Evolutionary conservation across 2,888 invertebrate species (phyloP).

Genomic region (Omphaloscelis lunosa): DNA sequence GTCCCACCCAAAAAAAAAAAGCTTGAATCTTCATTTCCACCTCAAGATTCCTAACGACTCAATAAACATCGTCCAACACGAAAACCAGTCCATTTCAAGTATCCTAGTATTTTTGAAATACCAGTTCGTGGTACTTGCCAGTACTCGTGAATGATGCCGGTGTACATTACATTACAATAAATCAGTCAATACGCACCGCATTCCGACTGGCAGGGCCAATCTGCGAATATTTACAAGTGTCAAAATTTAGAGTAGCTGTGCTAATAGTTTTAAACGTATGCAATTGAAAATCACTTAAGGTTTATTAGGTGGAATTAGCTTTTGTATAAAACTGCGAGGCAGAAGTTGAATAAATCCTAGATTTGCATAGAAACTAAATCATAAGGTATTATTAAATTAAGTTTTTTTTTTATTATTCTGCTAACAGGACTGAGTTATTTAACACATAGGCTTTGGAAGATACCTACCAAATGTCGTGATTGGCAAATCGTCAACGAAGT

Average conservation of each 20-base stretch:
- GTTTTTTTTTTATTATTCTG: slow-evolving; percentile 2
- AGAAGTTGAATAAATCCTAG: slow-evolving; percentile 1
- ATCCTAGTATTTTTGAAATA: slow-evolving; percentile 35
- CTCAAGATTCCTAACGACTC: slow-evolving; percentile 1
- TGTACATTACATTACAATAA: slow-evolving; percentile 77
- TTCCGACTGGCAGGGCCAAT: slow-evolving; percentile 74
- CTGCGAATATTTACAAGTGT: slow-evolving; percentile 57
- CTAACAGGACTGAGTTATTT: slow-evolving; percentile 13
- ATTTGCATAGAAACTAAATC: slow-evolving; percentile 19
- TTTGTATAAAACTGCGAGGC: background rate
- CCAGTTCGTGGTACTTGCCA: slow-evolving; percentile 19
- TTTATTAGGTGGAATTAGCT: slow-evolving; percentile 10
- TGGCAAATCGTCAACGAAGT: slow-evolving; percentile 13
- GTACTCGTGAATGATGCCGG: slow-evolving; percentile 33
- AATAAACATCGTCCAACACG: background rate
- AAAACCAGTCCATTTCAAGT: slow-evolving; percentile 20
- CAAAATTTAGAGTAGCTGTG: background rate
- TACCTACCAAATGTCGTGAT: background rate
- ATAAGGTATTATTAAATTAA: slow-evolving; percentile 2
- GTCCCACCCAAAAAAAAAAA: too few relatives aligned
- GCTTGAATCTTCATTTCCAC: background rate
- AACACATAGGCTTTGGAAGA: slow-evolving; percentile 8
- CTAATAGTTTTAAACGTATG: slow-evolving; percentile 3
- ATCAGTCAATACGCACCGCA: slow-evolving; percentile 82
- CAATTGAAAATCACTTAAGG: slow-evolving; percentile 33